These are phyloP conservation scores for Brachionus calyciflorus DNA, from an alignment of 1,140 invertebrate genomes.

Conservation along the genomic window DNA sequence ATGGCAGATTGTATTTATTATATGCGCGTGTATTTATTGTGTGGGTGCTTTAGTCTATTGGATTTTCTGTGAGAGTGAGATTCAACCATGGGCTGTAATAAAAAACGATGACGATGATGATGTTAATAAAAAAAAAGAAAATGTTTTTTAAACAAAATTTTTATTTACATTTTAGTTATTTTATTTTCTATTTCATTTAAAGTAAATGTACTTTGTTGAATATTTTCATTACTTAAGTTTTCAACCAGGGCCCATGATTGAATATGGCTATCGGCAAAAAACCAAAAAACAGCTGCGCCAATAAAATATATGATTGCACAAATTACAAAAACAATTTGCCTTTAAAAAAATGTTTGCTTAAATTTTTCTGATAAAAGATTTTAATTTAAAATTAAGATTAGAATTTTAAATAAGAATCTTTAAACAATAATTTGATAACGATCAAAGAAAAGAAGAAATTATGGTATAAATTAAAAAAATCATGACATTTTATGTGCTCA, in stretches of 20 bases:
- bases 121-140: conserved; percentile 30
- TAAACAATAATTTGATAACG: too few species aligned
- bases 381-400: too few species aligned
- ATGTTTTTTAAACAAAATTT: conserved; percentile 44
- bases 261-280: neutral
- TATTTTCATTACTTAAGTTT: neutral
- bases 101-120: neutral
- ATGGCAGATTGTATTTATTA: conserved; percentile 12
- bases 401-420: too few species aligned
- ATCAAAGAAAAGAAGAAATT: too few species aligned
- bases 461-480: too few species aligned
- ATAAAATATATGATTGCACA: conserved; percentile 18
- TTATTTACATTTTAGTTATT: neutral
- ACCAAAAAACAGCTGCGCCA: neutral
- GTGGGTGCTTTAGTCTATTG: neutral
- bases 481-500: too few species aligned
- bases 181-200: neutral
- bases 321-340: conserved; percentile 36
- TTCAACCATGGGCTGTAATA: neutral
- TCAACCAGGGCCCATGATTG: neutral
- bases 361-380: too few species aligned
- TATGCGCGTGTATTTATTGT: neutral
- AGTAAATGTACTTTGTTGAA: neutral
- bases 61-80: neutral
- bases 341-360: too few species aligned